Evolutionary conservation across 1,140 invertebrate species (phyloP), one percentile per base, ranked within the genome.

Genomic region (Lanistes nyassanus): DNA sequence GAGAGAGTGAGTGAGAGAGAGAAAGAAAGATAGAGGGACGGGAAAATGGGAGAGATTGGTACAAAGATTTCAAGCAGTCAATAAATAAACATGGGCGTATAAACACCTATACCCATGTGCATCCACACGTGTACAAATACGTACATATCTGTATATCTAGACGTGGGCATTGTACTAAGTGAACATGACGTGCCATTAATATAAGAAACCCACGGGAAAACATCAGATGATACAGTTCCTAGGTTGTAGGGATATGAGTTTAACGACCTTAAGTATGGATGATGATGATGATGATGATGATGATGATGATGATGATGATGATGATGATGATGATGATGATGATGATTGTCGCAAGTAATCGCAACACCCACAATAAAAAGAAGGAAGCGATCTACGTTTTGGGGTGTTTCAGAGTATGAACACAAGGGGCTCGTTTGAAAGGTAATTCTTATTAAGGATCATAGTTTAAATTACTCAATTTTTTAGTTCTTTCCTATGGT

Each of bases 221-320:
- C 58, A 34, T 60, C 1, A 60, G n/a, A 9, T 2, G 58, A 60
- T 9, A 34, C 13, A 34, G 23, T 21, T 31, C 53, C 53, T 55
- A n/a, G 53, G 53, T 13, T 55, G 53, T 55, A n/a, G 53, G n/a
- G 53, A 55, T 13, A 55, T 13, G n/a, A 16, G 53, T 55, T 16
- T 21, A 55, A 55, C 53, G 53, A 16, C 53, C 2, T 55, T 55
- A 21, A n/a, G 39, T 42, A 13, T 6, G 4, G 39, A 42, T 42
- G 56, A 60, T 4, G 56, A 60, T 4, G 56, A 60, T 4, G 56
- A 60, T 60, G 58, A 60, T 60, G 58, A 60, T 0, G 58, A 60
- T 60, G 58, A 60, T 60, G 58, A 60, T n/a, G 58, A 60, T 60
- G 58, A 60, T 60, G 58, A 60, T n/a, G 58, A 60, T n/a, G 58